These are phyloP conservation scores for Pseudochaenichthys georgianus DNA, from an alignment of 2,797 vertebrate species.

Conservation along the genomic window DNA sequence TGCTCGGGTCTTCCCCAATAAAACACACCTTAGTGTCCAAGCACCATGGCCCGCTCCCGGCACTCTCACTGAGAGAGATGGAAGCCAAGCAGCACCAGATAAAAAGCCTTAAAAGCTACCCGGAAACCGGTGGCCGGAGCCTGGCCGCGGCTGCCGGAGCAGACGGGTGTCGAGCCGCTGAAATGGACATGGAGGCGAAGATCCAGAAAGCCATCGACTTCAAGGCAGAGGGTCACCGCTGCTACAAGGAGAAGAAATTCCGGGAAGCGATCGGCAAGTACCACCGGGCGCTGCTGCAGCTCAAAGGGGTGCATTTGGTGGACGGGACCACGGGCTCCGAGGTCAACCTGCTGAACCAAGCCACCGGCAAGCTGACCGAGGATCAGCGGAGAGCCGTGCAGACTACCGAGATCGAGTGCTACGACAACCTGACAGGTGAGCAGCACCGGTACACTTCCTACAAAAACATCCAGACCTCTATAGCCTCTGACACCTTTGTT, in stretches of 20 bases:
- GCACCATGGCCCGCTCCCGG: slow-evolving; percentile 81
- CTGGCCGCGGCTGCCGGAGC: slow-evolving; percentile 78
- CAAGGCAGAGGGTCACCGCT: slow-evolving; percentile 92
- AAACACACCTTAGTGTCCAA: slow-evolving; percentile 79
- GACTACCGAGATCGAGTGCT: slow-evolving; percentile 94
- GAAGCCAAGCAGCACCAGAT: slow-evolving; percentile 85
- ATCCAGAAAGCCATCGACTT: slow-evolving; percentile 93
- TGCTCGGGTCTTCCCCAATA: slow-evolving; percentile 77
- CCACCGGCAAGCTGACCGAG: slow-evolving; percentile 86
- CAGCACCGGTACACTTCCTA: neutral
- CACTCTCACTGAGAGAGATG: slow-evolving; percentile 82
- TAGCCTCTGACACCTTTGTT: slow-evolving; percentile 40
- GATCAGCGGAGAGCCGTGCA: slow-evolving; percentile 92
- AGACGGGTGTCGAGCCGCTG: slow-evolving; percentile 68
- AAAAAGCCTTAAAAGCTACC: slow-evolving; percentile 85
- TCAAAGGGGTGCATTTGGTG: slow-evolving; percentile 88
- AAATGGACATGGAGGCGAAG: slow-evolving; percentile 89
- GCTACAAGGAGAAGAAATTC: slow-evolving; percentile 96
- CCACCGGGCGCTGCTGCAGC: slow-evolving; percentile 92
- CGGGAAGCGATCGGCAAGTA: slow-evolving; percentile 96
- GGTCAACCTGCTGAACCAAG: slow-evolving; percentile 85
- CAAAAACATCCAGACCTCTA: neutral
- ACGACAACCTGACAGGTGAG: slow-evolving; percentile 94
- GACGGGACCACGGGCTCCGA: slow-evolving; percentile 86
- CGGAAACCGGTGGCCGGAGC: slow-evolving; percentile 87